Evolutionary conservation across 2,797 vertebrate species (phyloP), one percentile per base, ranked within the genome.

Genomic region (Betta splendens): DNA sequence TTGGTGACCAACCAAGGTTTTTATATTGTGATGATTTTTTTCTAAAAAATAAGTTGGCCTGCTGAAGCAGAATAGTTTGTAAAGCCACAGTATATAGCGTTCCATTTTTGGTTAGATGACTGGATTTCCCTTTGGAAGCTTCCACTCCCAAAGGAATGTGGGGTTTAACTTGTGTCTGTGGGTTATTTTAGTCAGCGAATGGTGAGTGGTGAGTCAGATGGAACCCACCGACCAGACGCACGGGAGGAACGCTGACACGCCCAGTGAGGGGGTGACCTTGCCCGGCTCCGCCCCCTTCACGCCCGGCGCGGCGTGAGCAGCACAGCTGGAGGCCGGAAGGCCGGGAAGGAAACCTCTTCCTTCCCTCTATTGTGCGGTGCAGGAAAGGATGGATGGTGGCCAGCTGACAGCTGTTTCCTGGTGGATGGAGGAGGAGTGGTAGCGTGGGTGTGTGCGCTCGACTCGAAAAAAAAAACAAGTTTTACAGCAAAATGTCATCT

Each of bases 281-380:
- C 46, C 31, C 45, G 12, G 35, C 64, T 47, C 31, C 17, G 35
- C 40, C 18, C 44, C 3, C 9, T 5, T 11, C 20, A 35, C 9
- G 31, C 60, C 52, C 9, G 16, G 37, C 8, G n/a, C 25, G 31
- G 43, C 52, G 62, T 67, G 18, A 44, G 70, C 72, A 62, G 23
- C 47, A 21, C 37, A 18, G 9, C 28, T 32, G 29, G 9, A 48
- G 35, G 37, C 39, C n/a, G n/a, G n/a, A n/a, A n/a, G n/a, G n/a
- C n/a, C n/a, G n/a, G 89, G 88, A 91, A 93, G 92, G 92, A 94
- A 94, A 81, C 88, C 79, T 92, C 90, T 91, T 92, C 80, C 93
- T 97, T 96, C 95, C 95, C 90, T 92, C 88, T 89, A 96, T 97
- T 97, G 95, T 97, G 85, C 13, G 39, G 81, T 85, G 64, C 89